Base-by-base conservation (phyloP, 1,140 invertebrate genomes). In the Teleopsis dalmanni region DNA sequence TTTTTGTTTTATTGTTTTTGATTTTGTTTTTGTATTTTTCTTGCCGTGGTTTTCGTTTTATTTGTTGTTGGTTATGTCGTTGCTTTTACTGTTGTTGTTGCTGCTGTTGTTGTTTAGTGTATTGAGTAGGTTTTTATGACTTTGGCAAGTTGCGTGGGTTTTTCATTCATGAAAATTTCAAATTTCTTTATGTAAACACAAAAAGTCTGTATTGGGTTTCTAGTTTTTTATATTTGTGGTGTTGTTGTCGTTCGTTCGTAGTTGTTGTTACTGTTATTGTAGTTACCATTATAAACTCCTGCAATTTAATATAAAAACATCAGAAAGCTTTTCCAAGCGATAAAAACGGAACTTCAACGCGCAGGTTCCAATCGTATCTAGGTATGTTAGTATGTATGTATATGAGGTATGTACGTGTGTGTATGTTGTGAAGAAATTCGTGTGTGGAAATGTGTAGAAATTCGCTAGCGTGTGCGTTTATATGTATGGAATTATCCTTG, bases 161-260 rank as follows among this genome's bases (percentile, higher is more conserved):
- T 66, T 66, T 66, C 63, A 66, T 66, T 66, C 63, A 66, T 66
- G 63, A 66, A 66, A 65, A 62, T 57, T 62, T 53, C 44, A 13
- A 13, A 21, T 47, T 52, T 31, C 34, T 51, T 41, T 52, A 19
- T 47, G 18, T 16, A 13, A 4, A 38, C 36, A 38, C 22, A 45
- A 18, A 16, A 40, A 11, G 21, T 41, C 18, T 23, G 23, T 21
- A 41, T 41, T n/a, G n/a, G 34, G 19, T 14, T 18, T 35, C 16
- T n/a, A 40, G 18, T 40, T 40, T 40, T 6, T 36, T 2, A 13
- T 36, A n/a, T 19, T 31, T 14, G 14, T 43, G 26, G 25, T 19
- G 23, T 9, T 27, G 14, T 27, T 27, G 40, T 27, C 31, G 41
- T 27, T 27, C 37, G 13, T 19, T 23, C 10, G 37, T 38, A 11